Conservation (phyloP, 2,113 vertebrate species). For the Canis aureus region DNA sequence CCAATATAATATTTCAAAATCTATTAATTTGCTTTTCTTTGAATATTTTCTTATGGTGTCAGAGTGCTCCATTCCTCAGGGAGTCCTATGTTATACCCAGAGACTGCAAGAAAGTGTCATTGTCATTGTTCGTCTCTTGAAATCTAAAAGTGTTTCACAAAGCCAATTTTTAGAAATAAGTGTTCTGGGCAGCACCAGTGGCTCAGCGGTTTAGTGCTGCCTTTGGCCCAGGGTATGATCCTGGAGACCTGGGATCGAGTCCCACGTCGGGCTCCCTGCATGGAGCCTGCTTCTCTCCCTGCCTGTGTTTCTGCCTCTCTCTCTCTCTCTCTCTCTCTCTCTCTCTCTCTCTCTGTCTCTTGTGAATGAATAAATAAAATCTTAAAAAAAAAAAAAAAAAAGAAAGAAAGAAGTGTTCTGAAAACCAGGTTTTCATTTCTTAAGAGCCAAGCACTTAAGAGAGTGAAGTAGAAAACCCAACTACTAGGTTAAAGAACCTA, state of each 20-base stretch:
- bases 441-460: not conserved
- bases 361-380: no score
- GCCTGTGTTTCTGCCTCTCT: no score
- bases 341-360: no score
- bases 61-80: not conserved
- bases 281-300: no score
- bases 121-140: not conserved
- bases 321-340: no score
- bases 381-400: no score
- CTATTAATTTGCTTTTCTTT: slow-evolving; percentile 25
- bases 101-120: not conserved
- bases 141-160: not conserved
- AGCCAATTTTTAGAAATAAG: not conserved
- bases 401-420: not conserved
- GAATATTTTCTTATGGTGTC: not conserved
- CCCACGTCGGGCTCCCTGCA: no score
- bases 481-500: not conserved
- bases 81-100: not conserved
- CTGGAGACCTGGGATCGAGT: no score
- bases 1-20: not conserved
- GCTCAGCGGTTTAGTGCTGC: no score
- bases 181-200: not conserved
- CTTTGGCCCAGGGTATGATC: no score
- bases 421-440: not conserved
- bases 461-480: not conserved